Base-by-base conservation (phyloP, 2,113 vertebrate species). In the Tylochromis polylepis region DNA sequence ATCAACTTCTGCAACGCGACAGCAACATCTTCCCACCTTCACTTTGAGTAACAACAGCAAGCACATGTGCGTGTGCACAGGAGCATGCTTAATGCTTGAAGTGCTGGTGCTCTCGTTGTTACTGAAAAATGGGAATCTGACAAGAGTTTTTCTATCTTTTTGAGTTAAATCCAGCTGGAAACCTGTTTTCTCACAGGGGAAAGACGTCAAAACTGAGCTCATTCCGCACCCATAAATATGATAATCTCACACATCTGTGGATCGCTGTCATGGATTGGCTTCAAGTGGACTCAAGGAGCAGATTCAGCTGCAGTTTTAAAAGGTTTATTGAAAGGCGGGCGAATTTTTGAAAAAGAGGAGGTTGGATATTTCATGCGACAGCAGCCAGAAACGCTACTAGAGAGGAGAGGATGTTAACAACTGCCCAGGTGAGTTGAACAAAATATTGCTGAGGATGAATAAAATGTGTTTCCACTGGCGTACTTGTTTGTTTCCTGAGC, bases 71-170 rank as follows among this genome's bases (percentile, higher is more conserved):
- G 4, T 4, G 1, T 36, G 15, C 34, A 41, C 62, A 24, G 5
- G 10, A 36, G 58, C 31, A 3, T 4, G 31, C 60, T 65, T 36
- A 65, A 65, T 36, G 18, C 6, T 65, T 36, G 60, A 36, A 65
- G 31, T 8, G 31, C 60, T 0, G 5, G n/a, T 0, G 18, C 27
- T 0, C 27, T 29, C 8, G 1, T 31, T n/a, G 18, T 7, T 36
- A n/a, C 31, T 62, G 31, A n/a, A 62, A 34, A 36, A 62, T 62
- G 59, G 18, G 59, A 62, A 62, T 36, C 1, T 36, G 59, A 20
- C 31, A 62, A 62, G 36, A n/a, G 59, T 4, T 20, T 65, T 65
- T 65, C 34, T 0, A n/a, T 65, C 60, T n/a, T 38, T 65, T 36
- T 1, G 1, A 65, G 18, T 5, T 65, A 36, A 65, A 65, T 4